A percentile compares a stretch with the other conserved stretches of the same genome.
Conservation (phyloP, 2,888 invertebrate species). For the Polia nebulosa region DNA sequence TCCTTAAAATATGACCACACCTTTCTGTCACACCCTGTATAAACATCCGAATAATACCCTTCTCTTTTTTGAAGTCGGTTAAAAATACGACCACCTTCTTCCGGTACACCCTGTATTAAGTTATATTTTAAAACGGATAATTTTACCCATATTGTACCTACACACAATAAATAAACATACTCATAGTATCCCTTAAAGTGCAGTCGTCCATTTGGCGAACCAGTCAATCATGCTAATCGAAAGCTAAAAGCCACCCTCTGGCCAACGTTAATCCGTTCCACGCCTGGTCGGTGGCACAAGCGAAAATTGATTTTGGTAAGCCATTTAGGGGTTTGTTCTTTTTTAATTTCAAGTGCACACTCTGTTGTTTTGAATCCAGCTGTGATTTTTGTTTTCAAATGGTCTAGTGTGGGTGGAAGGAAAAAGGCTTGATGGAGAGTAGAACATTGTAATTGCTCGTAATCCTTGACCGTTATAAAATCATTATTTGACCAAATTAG, state of each 20-base stretch:
- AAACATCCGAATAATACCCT: too few relatives aligned
- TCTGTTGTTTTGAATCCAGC: not conserved
- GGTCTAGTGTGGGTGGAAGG: too few relatives aligned
- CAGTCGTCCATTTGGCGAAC: conserved; percentile 22
- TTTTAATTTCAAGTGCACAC: not conserved
- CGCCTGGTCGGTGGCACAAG: conserved; percentile 17
- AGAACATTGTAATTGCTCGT: too few relatives aligned
- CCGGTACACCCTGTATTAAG: too few relatives aligned
- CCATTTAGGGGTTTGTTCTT: not conserved
- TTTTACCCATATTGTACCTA: not conserved
- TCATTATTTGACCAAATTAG: too few relatives aligned
- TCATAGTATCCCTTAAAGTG: conserved; percentile 14
- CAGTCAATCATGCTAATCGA: conserved; percentile 34
- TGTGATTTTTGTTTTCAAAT: not conserved
- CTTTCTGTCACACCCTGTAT: too few relatives aligned
- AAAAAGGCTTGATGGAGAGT: too few relatives aligned
- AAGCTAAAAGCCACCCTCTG: conserved; percentile 47
- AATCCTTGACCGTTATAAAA: too few relatives aligned
- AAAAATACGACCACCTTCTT: too few relatives aligned
- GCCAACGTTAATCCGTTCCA: conserved; percentile 43
- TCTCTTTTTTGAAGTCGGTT: too few relatives aligned
- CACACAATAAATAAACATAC: not conserved
- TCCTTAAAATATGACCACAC: too few relatives aligned
- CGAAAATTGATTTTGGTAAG: conserved; percentile 32
- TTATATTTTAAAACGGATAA: too few relatives aligned